These are phyloP conservation scores for Diarsia dahlii DNA, from an alignment of 2,888 invertebrate genomes.

Conservation along the genomic window DNA sequence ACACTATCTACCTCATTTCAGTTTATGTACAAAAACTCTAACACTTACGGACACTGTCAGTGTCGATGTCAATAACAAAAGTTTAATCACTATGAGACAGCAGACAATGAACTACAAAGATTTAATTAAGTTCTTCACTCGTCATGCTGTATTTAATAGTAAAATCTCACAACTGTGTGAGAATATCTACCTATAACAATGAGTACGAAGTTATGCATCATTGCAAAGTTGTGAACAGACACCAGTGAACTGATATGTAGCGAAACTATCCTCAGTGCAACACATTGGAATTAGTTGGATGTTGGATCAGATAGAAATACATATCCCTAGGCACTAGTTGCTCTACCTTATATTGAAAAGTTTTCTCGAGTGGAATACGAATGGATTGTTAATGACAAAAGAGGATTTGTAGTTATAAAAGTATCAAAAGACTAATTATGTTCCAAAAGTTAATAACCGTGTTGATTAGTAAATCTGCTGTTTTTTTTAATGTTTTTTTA, in stretches of 20 bases:
- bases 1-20: no score
- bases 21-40: not conserved
- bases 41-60: not conserved
- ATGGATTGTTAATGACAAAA: not conserved
- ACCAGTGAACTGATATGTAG: constrained; percentile 5
- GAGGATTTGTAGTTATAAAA: not conserved
- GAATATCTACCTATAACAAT: constrained; percentile 1
- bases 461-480: no score
- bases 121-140: not conserved
- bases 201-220: constrained; percentile 20
- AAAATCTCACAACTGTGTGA: not conserved
- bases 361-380: not conserved
- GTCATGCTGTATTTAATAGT: not conserved
- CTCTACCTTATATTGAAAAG: constrained; percentile 3
- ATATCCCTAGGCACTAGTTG: not conserved
- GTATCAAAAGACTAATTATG: not conserved
- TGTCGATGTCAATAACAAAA: not conserved
- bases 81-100: no score
- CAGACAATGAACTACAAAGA: not conserved
- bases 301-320: constrained; percentile 15
- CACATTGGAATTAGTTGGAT: constrained; percentile 21
- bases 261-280: constrained; percentile 40
- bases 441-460: not conserved
- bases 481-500: not conserved
- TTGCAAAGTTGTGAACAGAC: constrained; percentile 29